Evolutionary conservation across 2,113 vertebrate genomes (phyloP).

Genomic region (Dryoscopus gambensis): DNA sequence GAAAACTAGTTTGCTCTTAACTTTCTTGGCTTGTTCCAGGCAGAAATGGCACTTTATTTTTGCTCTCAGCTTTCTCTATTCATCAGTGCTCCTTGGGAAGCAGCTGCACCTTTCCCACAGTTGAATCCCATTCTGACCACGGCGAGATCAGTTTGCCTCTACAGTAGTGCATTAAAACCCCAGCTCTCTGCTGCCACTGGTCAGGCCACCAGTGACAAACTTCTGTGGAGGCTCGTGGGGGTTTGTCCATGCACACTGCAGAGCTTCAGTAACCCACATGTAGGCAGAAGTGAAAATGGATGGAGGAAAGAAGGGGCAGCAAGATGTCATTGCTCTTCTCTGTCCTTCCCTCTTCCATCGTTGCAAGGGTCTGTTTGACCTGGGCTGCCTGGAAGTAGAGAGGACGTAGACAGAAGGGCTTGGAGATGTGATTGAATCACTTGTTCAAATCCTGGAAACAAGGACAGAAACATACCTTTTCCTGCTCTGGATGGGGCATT

Average conservation of each 20-base stretch:
- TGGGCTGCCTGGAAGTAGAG: neutral
- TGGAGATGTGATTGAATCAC: neutral
- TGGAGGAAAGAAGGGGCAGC: neutral
- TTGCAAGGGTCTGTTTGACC: neutral
- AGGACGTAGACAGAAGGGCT: neutral
- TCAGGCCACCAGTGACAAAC: neutral
- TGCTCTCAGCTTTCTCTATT: neutral
- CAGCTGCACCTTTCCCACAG: neutral
- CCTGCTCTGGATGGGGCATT: neutral
- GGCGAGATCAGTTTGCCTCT: neutral
- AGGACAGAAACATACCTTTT: neutral
- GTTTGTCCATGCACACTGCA: neutral
- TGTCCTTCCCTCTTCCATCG: neutral
- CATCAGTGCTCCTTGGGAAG: neutral
- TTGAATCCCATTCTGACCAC: neutral
- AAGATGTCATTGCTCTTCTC: neutral
- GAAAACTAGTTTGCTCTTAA: neutral
- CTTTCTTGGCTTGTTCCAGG: neutral
- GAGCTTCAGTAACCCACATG: neutral
- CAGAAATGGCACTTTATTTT: neutral
- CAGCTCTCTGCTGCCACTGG: neutral
- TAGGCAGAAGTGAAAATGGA: neutral
- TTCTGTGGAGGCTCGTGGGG: neutral
- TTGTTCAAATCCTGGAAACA: neutral
- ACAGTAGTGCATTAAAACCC: neutral